phyloP scores from a whole-genome alignment of 2,113 vertebrate species.

The Pipa parva region DNA sequence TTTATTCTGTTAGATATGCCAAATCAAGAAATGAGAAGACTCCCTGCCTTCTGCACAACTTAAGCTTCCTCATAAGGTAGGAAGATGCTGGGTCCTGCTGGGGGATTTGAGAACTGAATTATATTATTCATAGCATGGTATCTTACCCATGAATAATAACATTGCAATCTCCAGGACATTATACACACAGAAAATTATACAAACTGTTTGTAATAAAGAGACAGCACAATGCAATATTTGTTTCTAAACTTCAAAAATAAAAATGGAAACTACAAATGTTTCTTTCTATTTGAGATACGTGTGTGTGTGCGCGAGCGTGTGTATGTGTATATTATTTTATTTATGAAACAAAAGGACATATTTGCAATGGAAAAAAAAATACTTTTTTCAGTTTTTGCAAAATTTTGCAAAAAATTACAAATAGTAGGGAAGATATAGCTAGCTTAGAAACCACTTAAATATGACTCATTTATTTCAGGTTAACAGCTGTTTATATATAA shows the following conservation, averaged over 20 bases:
- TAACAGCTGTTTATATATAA: too few species aligned
- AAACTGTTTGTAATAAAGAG: not conserved
- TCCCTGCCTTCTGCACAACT: not conserved
- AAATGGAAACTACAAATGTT: too few species aligned
- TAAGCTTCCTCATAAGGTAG: slow-evolving; percentile 4
- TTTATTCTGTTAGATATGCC: slow-evolving; percentile 4
- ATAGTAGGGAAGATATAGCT: too few species aligned
- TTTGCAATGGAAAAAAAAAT: too few species aligned
- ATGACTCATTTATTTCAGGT: too few species aligned
- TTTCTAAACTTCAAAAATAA: not conserved
- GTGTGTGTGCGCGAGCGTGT: too few species aligned
- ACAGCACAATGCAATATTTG: not conserved
- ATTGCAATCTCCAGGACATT: slow-evolving; percentile 12
- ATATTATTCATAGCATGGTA: slow-evolving; percentile 17
- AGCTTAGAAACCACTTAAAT: too few species aligned
- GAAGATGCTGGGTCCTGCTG: not conserved
- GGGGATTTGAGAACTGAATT: slow-evolving; percentile 9
- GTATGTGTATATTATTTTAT: too few species aligned
- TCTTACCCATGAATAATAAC: slow-evolving; percentile 16
- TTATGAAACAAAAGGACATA: too few species aligned
- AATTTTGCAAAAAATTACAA: too few species aligned
- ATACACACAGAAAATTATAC: not conserved
- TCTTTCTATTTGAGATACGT: too few species aligned
- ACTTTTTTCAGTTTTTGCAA: too few species aligned
- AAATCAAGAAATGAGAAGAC: slow-evolving; percentile 1